Percentiles rank a stretch among this genome's conserved stretches.
Evolutionary conservation across 2,888 invertebrate species (phyloP).

Genomic region (Cotesia congregata): DNA sequence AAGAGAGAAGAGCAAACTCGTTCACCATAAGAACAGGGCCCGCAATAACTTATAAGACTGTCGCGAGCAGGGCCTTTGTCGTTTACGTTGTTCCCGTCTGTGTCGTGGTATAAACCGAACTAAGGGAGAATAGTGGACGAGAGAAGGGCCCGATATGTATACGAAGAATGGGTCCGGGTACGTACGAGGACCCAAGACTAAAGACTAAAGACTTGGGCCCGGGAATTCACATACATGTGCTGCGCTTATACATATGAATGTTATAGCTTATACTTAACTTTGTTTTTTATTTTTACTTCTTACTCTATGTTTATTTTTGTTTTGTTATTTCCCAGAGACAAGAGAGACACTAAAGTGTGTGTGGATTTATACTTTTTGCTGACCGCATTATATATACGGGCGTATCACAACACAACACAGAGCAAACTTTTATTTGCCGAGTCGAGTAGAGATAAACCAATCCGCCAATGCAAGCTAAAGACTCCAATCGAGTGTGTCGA

Average conservation of each 20-base stretch:
- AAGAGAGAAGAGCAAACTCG: slow-evolving; percentile 29
- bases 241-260: background rate
- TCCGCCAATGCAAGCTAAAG: slow-evolving; percentile 41
- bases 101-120: slow-evolving; percentile 9
- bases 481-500: slow-evolving; percentile 47
- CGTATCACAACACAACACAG: slow-evolving; percentile 17
- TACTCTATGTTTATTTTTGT: background rate
- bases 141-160: background rate
- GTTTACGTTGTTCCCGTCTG: slow-evolving; percentile 49
- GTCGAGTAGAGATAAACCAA: slow-evolving; percentile 40
- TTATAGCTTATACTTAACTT: background rate
- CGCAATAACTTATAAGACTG: slow-evolving; percentile 57
- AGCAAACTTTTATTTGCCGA: slow-evolving; percentile 8
- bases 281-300: too few relatives aligned
- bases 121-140: background rate
- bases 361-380: background rate
- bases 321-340: background rate
- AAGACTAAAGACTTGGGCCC: background rate
- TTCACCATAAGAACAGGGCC: slow-evolving; percentile 39
- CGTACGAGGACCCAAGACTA: background rate
- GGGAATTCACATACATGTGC: background rate
- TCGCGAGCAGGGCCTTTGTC: slow-evolving; percentile 53
- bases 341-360: slow-evolving; percentile 3
- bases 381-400: slow-evolving; percentile 23
- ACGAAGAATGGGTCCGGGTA: background rate